Percentiles rank a stretch among this genome's conserved stretches.
phyloP scores from a whole-genome alignment of 2,113 vertebrate genomes.

The Spheniscus mendiculus region DNA sequence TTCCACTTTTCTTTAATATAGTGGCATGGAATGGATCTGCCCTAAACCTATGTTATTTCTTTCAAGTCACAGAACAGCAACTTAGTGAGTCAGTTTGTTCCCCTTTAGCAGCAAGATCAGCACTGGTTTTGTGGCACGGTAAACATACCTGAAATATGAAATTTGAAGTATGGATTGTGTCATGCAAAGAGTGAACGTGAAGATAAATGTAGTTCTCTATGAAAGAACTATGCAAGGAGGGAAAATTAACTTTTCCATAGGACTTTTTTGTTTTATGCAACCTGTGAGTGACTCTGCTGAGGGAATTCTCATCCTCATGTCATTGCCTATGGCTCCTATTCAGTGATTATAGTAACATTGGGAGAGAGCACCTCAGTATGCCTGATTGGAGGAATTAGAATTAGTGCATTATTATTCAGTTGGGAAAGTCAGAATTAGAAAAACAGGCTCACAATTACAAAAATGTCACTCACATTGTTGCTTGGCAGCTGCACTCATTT shows the following conservation, averaged over 20 bases:
- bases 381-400: neutral
- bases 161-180: neutral
- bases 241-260: neutral
- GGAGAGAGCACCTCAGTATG: neutral
- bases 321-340: neutral
- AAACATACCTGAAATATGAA: neutral
- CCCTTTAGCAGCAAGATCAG: neutral
- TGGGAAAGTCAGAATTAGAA: neutral
- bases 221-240: neutral
- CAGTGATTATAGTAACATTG: neutral
- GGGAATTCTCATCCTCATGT: neutral
- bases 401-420: neutral
- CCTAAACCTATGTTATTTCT: neutral
- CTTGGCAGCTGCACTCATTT: neutral
- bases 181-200: neutral
- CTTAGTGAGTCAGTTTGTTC: neutral
- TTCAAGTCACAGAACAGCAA: neutral
- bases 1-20: neutral
- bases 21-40: neutral
- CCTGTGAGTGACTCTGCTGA: neutral
- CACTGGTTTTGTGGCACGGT: neutral
- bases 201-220: neutral
- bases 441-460: neutral
- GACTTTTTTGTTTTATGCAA: neutral
- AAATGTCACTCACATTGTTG: neutral